A percentile compares a stretch with the other conserved stretches of the same genome.
These are phyloP conservation scores for Phylloscopus collybita DNA, from an alignment of 2,797 vertebrate genomes.

Conservation along the genomic window DNA sequence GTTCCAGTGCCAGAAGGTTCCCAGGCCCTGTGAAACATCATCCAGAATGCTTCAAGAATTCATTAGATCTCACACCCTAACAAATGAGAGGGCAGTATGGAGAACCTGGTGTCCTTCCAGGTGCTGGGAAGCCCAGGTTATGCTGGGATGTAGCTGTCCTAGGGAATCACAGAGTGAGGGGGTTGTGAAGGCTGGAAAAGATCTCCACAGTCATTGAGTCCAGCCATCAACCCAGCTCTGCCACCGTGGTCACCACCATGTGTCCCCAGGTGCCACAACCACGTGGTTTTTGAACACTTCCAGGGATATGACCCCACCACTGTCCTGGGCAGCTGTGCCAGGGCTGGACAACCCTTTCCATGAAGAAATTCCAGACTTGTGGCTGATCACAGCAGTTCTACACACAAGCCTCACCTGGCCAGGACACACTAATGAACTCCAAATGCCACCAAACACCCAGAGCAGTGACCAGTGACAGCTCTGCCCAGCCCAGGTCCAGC, in stretches of 20 bases:
- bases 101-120: not conserved
- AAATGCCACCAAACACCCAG: not conserved
- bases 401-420: not conserved
- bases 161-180: accelerated
- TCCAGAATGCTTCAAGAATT: not conserved
- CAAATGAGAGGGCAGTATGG: accelerated
- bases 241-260: accelerated
- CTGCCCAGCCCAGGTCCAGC: not conserved
- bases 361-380: not conserved
- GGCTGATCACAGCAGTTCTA: not conserved
- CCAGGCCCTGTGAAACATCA: accelerated
- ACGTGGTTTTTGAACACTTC: accelerated
- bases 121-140: not conserved
- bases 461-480: not conserved
- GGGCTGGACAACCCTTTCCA: not conserved
- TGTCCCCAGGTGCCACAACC: not conserved
- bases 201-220: accelerated
- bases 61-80: not conserved
- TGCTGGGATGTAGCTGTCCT: not conserved
- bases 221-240: not conserved
- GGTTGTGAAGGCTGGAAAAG: not conserved
- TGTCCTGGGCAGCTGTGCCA: not conserved
- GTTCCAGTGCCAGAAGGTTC: not conserved
- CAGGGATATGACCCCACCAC: not conserved
- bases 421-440: accelerated